phyloP scores from a whole-genome alignment of 2,888 invertebrate species.

The Gisinianus flammeolus region DNA sequence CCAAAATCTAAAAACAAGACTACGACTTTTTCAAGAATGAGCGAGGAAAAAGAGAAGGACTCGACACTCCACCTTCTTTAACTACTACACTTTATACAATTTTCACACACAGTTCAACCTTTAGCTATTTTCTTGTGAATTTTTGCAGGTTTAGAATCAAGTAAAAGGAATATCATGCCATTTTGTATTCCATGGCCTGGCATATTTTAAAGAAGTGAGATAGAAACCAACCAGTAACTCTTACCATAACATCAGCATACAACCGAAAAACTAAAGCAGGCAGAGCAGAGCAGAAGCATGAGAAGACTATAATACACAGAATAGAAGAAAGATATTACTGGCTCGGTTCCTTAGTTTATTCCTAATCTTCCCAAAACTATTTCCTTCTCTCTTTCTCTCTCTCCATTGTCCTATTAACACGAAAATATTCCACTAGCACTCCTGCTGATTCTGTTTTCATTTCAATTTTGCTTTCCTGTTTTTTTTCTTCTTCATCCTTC shows the following conservation, averaged over 20 bases:
- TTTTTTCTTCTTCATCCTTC: not conserved
- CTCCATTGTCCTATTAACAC: conserved; percentile 34
- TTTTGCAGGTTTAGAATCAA: conserved; percentile 33
- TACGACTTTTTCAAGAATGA: conserved; percentile 14
- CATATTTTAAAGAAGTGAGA: conserved; percentile 18
- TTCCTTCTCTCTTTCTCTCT: conserved; percentile 24
- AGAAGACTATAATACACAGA: not conserved
- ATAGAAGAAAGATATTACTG: conserved; percentile 5
- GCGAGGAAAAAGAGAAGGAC: conserved; percentile 7
- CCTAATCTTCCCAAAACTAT: conserved; percentile 10
- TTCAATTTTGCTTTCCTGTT: not conserved
- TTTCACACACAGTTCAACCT: conserved; percentile 20
- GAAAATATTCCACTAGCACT: conserved; percentile 18
- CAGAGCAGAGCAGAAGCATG: not conserved
- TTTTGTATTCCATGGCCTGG: conserved; percentile 4
- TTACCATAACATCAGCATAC: not conserved
- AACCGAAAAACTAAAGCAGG: not conserved
- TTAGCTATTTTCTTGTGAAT: conserved; percentile 30
- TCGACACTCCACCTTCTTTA: conserved; percentile 14
- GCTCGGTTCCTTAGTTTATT: not conserved
- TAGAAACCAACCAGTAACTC: conserved; percentile 19
- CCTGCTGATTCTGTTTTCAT: not conserved
- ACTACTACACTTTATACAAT: not conserved
- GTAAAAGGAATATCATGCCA: conserved; percentile 12
- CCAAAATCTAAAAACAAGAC: conserved; percentile 39